Percentiles rank a stretch among this genome's conserved stretches.
Evolutionary conservation across 2,797 vertebrate species (phyloP).

Genomic region (Halcyon badia): DNA sequence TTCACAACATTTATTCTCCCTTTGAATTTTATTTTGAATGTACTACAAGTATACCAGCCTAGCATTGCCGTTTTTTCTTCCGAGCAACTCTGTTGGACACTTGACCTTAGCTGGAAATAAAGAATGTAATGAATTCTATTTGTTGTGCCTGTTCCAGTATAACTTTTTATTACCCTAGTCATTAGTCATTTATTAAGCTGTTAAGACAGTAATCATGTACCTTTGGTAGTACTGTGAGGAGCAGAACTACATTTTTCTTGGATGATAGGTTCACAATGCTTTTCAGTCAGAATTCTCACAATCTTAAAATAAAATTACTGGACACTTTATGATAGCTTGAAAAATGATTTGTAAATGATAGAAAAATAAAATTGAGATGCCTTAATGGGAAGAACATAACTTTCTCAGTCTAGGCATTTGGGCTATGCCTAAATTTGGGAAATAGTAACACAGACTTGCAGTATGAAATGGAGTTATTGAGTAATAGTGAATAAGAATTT

Average conservation of each 20-base stretch:
- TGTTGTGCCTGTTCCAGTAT: not conserved
- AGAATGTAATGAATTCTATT: not conserved
- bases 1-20: not conserved
- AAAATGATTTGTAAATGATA: not conserved
- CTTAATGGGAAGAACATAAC: not conserved
- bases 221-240: not conserved
- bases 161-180: not conserved
- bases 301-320: not conserved
- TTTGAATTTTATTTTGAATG: not conserved
- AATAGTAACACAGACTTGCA: not conserved
- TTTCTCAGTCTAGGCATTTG: not conserved
- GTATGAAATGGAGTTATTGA: not conserved
- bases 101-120: conserved; percentile 16
- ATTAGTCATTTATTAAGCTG: not conserved
- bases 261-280: not conserved
- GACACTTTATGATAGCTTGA: not conserved
- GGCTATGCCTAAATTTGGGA: not conserved
- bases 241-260: not conserved
- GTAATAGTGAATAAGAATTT: not conserved
- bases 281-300: not conserved
- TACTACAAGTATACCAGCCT: not conserved
- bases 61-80: not conserved
- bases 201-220: not conserved
- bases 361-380: not conserved
- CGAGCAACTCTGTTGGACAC: not conserved